Conservation (phyloP, 2,888 invertebrate species). For the Pterostichus niger region DNA sequence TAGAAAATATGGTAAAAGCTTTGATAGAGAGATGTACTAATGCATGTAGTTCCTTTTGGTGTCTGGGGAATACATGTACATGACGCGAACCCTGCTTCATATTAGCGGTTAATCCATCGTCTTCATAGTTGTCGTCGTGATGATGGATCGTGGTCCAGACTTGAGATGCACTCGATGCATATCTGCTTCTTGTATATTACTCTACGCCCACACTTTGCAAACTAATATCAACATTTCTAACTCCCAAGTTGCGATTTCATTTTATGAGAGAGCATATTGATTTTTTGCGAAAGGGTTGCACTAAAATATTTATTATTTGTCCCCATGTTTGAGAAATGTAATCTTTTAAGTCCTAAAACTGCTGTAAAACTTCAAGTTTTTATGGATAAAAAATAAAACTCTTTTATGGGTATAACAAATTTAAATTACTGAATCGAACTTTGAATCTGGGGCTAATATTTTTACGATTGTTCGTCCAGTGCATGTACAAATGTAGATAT, state of each 20-base stretch:
- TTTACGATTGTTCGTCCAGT: conserved; percentile 26
- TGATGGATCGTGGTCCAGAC: conserved; percentile 32
- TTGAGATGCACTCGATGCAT: conserved; percentile 4
- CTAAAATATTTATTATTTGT: conserved; percentile 41
- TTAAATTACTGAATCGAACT: conserved; percentile 21
- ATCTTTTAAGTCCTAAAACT: conserved; percentile 33
- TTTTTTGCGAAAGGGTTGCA: conserved; percentile 22
- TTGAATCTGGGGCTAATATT: conserved; percentile 12
- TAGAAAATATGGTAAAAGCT: no score
- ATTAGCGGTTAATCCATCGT: conserved; percentile 33
- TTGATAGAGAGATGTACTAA: not conserved
- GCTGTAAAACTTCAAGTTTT: conserved; percentile 31
- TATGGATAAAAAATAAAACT: conserved; percentile 41
- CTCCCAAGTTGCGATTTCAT: not conserved
- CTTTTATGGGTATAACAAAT: conserved; percentile 18
- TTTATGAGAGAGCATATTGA: conserved; percentile 24
- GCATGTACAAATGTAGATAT: not conserved
- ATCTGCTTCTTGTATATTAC: not conserved
- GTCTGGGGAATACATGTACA: conserved; percentile 1
- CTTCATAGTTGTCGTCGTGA: conserved; percentile 3
- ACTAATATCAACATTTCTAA: not conserved
- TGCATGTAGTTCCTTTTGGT: not conserved
- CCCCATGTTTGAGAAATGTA: conserved; percentile 20
- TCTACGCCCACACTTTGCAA: not conserved
- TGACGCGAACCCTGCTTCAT: conserved; percentile 11